Evolutionary conservation across 2,888 invertebrate species (phyloP), one percentile per base, ranked within the genome.

Genomic region (Acleris emargana): DNA sequence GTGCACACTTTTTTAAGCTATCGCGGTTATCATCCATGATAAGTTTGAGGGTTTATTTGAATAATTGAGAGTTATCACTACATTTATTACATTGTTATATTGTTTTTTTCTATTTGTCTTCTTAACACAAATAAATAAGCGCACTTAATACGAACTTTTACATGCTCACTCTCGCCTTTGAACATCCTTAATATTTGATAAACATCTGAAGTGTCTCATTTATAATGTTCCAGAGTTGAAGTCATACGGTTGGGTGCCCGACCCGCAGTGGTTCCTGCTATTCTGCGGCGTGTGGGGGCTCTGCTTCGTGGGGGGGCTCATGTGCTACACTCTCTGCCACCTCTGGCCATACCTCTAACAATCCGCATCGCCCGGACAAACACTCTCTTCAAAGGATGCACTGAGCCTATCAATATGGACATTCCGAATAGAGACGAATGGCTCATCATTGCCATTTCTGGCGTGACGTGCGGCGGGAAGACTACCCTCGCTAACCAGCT

Each of bases 401-500:
- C 42, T 50, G 38, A 17, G 9, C 25, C 17, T 58, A 42, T 5
- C 2, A 54, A 28, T 13, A 67, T 63, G 63, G 63, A 62, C 11
- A 11, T 43, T 20, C 45, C 22, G 13, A 63, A 71, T 62, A 69
- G 69, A 2, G 51, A 72, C 11, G 74, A 83, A 1, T 87, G 87
- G 88, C 68, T 93, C 76, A 81, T 93, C 74, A 76, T 93, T 67
- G 97, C 96, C 7, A 93, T 97, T 70, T 95, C 96, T 47, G 97
- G 97, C 1, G 96, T 96, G 1, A 97, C 97, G 0, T 96, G 96
- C 76, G 96, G 97, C 20, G 97, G 97, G 0, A 97, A 97, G 87
- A 96, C 97, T 0, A 95, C 96, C 0, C 79, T 97, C 45, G 94
- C 96, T 0, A 92, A 91, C 60, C 88, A 88, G 64, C 78, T 97